Base-by-base conservation (phyloP, 1,140 invertebrate genomes). In the Drosophila kanapiae region DNA sequence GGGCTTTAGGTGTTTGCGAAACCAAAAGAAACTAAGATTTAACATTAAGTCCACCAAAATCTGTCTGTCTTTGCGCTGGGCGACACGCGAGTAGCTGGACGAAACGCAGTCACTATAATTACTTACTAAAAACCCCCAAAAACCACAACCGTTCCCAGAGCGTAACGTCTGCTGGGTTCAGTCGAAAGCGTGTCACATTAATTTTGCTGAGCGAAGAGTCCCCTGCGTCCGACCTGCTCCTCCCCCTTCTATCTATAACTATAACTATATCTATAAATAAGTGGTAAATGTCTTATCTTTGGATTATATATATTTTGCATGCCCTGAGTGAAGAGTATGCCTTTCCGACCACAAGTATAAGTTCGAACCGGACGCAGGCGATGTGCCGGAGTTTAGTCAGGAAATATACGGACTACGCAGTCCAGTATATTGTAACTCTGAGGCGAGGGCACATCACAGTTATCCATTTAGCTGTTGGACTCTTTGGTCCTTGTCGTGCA, bases 121-220 rank as follows among this genome's bases (percentile, higher is more conserved):
- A 42, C 48, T 45, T 70, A 45, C 48, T 69, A 60, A 72, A 72
- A 69, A 59, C 47, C 57, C 57, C 57, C 31, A 14, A 61, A 58
- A 47, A 54, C 53, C 29, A 56, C 51, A 69, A 64, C 59, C 45
- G 42, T 63, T 49, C 49, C 62, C 45, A 37, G 59, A 43, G 67
- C 48, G 58, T 78, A 76, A 70, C 61, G 81, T 82, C 80, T 88
- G 80, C 72, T 56, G 61, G 48, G 29, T 75, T 48, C 91, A 88
- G 77, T 77, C 75, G 84, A 91, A 92, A 92, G 74, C 80, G 86
- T 92, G 91, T 92, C 91, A 92, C 91, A 92, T 92, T 78, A 92
- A 91, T 92, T 92, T 92, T 92, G 91, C 82, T 92, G 91, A 92
- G 91, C 85, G 90, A 91, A 88, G 77, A 91, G 79, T 92, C 82